Evolutionary conservation across 2,888 invertebrate species (phyloP).

Genomic region (Drosophila longiperda): DNA sequence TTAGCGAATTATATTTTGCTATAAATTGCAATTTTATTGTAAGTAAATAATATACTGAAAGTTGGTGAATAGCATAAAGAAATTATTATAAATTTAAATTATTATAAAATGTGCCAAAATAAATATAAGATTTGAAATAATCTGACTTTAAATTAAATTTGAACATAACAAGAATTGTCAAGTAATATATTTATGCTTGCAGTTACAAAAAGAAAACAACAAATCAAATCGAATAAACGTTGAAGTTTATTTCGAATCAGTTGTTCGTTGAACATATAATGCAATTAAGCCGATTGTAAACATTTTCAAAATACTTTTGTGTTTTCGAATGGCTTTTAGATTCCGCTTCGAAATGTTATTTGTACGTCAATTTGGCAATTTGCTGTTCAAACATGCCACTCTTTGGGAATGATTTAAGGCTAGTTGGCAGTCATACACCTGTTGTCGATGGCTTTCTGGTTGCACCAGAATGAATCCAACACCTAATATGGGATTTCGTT

Average conservation of each 20-base stretch:
- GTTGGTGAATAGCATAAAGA: neutral
- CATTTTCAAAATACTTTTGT: neutral
- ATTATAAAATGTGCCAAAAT: too few relatives aligned
- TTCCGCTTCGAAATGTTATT: neutral
- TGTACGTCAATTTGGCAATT: conserved; percentile 17
- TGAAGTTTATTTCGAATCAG: neutral
- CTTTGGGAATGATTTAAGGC: neutral
- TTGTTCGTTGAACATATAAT: neutral
- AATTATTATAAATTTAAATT: neutral
- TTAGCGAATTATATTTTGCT: conserved; percentile 2
- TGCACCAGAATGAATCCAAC: neutral
- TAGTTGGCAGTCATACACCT: conserved; percentile 13
- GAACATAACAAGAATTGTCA: too few relatives aligned
- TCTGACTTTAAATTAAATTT: neutral
- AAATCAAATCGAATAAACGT: neutral
- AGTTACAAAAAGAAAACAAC: neutral
- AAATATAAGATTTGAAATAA: too few relatives aligned
- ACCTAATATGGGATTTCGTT: conserved; percentile 1
- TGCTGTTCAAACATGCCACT: conserved; percentile 18
- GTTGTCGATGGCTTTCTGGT: neutral
- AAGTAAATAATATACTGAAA: neutral
- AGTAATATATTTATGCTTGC: neutral
- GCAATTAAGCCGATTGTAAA: neutral
- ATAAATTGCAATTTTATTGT: neutral
- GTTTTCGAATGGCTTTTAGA: neutral